A percentile compares a stretch with the other conserved stretches of the same genome.
Evolutionary conservation across 2,113 vertebrate species (phyloP).

Genomic region (Sapayoa aenigma): DNA sequence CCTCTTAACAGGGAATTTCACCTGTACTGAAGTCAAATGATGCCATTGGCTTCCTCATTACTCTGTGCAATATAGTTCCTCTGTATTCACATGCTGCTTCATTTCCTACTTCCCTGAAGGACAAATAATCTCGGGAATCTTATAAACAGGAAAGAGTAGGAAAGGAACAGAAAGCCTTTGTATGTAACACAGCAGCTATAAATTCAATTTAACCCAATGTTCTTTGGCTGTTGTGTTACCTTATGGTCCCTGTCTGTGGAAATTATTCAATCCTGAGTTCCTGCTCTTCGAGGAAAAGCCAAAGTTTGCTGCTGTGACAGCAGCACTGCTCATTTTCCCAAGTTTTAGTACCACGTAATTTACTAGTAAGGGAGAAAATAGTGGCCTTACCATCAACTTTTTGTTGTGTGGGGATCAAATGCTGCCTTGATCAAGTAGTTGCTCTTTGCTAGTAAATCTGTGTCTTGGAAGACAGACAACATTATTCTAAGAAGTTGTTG

Average conservation of each 20-base stretch:
- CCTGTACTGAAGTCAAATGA: not conserved
- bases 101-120: conserved; percentile 2
- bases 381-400: not conserved
- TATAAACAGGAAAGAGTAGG: not conserved
- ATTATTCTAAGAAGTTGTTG: not conserved
- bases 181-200: not conserved
- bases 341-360: fast-evolving
- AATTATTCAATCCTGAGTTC: not conserved
- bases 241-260: not conserved
- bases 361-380: not conserved
- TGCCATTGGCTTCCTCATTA: not conserved
- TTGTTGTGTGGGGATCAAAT: not conserved
- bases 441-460: not conserved
- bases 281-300: not conserved
- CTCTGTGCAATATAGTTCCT: not conserved
- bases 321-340: not conserved
- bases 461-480: not conserved
- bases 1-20: not conserved
- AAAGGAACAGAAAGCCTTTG: not conserved
- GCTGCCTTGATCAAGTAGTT: not conserved
- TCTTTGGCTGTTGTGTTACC: not conserved
- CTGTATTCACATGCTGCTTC: not conserved
- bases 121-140: not conserved
- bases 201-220: not conserved
- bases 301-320: not conserved